phyloP scores from a whole-genome alignment of 2,113 vertebrate genomes.

The Nothocercus nigrocapillus region DNA sequence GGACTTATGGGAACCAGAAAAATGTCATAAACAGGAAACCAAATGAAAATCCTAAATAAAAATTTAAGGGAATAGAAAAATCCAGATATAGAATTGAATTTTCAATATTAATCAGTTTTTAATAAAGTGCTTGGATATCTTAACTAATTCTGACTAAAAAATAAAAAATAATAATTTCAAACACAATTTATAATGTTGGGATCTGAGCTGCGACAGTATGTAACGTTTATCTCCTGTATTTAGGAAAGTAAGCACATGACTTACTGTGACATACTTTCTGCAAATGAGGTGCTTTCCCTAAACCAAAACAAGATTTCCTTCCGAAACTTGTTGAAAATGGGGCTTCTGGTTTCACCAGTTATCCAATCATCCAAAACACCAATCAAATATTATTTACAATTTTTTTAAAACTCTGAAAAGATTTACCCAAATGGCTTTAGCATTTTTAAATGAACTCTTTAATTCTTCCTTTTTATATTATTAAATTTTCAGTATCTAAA shows the following conservation, averaged over 20 bases:
- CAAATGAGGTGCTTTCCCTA: background rate
- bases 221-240: background rate
- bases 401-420: background rate
- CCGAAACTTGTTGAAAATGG: background rate
- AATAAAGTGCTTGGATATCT: background rate
- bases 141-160: conserved; percentile 23
- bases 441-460: background rate
- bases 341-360: background rate
- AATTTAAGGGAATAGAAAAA: background rate
- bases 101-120: background rate
- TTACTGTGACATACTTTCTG: background rate
- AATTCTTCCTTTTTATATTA: background rate
- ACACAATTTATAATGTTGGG: background rate
- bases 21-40: background rate
- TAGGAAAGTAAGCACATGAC: background rate
- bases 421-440: background rate
- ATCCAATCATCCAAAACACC: background rate
- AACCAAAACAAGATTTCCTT: background rate
- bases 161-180: background rate
- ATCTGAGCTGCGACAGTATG: background rate
- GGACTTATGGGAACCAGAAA: background rate
- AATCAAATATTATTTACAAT: background rate
- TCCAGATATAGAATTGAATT: background rate
- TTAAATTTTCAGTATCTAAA: background rate
- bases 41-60: background rate